Evolutionary conservation across 2,888 invertebrate genomes (phyloP).

Genomic region (Plebejus argus): DNA sequence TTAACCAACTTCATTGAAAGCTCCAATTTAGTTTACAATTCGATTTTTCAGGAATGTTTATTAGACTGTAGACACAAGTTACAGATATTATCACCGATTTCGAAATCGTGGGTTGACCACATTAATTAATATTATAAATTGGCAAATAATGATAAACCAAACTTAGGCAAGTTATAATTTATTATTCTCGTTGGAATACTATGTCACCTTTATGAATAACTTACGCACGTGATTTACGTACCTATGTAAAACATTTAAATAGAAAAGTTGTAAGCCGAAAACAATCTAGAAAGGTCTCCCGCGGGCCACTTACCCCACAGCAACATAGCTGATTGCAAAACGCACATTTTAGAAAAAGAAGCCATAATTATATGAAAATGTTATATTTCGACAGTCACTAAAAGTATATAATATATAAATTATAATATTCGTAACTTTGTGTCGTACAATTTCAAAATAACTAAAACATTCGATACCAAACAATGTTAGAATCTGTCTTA

Average conservation of each 20-base stretch:
- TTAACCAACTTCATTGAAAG: neutral
- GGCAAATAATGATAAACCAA: too few relatives aligned
- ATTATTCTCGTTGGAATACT: neutral
- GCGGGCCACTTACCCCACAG: too few relatives aligned
- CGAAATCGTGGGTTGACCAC: neutral
- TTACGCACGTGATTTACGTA: neutral
- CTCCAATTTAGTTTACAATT: neutral
- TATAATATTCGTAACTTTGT: constrained; percentile 1
- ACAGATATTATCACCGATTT: neutral
- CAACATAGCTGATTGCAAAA: too few relatives aligned
- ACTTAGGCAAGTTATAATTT: neutral
- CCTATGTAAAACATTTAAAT: neutral
- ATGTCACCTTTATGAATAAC: neutral
- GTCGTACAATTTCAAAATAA: neutral
- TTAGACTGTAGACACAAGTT: constrained; percentile 2
- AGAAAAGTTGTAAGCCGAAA: neutral
- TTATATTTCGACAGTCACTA: neutral
- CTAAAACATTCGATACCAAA: neutral
- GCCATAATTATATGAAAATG: too few relatives aligned
- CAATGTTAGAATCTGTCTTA: neutral
- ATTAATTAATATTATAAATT: neutral
- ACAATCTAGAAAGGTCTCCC: neutral
- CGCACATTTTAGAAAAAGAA: neutral
- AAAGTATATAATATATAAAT: neutral
- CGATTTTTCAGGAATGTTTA: neutral